Percentiles rank a stretch among this genome's conserved stretches.
phyloP scores from a whole-genome alignment of 2,797 vertebrate genomes.

The Chaetophractus vellerosus region DNA sequence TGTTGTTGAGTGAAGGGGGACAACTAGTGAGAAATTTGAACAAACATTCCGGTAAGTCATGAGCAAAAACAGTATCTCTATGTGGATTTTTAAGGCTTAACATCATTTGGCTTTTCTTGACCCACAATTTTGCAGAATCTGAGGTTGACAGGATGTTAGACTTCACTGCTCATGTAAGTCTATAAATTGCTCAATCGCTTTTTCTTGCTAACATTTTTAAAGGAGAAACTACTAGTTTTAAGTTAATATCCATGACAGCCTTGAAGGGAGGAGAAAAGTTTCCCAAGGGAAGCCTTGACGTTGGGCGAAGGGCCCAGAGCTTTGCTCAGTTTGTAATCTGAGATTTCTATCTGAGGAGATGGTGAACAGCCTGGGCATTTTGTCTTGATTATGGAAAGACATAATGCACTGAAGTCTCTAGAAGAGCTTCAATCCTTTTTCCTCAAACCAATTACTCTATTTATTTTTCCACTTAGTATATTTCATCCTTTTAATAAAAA shows the following conservation, averaged over 20 bases:
- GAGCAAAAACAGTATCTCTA: not conserved
- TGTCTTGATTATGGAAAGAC: not conserved
- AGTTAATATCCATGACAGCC: not conserved
- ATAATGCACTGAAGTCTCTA: not conserved
- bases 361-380: not conserved
- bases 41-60: not conserved
- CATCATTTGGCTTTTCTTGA: not conserved
- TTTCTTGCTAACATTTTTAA: not conserved
- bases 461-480: not conserved
- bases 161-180: not conserved
- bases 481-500: not conserved
- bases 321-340: not conserved
- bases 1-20: too few relatives aligned
- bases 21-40: not conserved
- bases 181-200: slow-evolving; percentile 26
- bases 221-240: not conserved
- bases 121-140: not conserved
- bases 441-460: not conserved
- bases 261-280: not conserved
- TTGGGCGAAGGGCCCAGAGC: too few relatives aligned
- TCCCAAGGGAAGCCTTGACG: not conserved
- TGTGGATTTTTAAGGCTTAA: not conserved
- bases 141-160: not conserved
- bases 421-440: not conserved
- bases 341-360: not conserved